Evolutionary conservation across 2,797 vertebrate genomes (phyloP), one percentile per base, ranked within the genome.

Genomic region (Botia almorhae): DNA sequence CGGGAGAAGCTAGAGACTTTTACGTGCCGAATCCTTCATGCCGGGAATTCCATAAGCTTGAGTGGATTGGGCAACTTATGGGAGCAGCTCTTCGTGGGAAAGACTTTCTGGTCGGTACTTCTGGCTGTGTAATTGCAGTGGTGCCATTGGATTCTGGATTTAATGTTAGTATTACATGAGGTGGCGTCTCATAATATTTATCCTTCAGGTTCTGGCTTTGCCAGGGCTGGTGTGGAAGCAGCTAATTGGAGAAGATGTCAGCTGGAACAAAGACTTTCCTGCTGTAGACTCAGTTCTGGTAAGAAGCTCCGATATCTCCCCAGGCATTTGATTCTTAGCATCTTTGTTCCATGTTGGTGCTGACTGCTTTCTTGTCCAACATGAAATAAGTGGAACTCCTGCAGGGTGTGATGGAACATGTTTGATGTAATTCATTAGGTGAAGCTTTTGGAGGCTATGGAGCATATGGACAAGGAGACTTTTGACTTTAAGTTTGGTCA

Each of bases 31-130:
- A 97, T 86, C 97, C 98, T 0, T 99, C 97, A 81, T 99, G 98
- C 88, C 95, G 92, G 90, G 97, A 99, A 86, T 96, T 98, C 81
- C 89, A 95, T 33, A 98, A 97, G 83, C 97, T 96, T 0, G 96
- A 99, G 84, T 99, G 98, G 98, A 98, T 99, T 0, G 98, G 98
- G 63, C 97, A 98, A 89, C 94, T 99, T 74, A 99, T 99, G 98
- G 98, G 98, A 26, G 98, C 97, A 36, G 97, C 97, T 78, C 95
- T 99, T 65, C 90, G 97, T 83, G 97, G 98, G 74, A 98, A 98
- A 87, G 98, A 99, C 88, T 99, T 99, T 88, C 90, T 99, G 93
- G 98, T 99, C 85, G 93, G 94, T 88, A 21, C 5, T 53, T 12
- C 13, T 71, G 75, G 21, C 26, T 7, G 1, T 68, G 23, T 46